Evolutionary conservation across 2,888 invertebrate species (phyloP).

Genomic region (Ischnura elegans): DNA sequence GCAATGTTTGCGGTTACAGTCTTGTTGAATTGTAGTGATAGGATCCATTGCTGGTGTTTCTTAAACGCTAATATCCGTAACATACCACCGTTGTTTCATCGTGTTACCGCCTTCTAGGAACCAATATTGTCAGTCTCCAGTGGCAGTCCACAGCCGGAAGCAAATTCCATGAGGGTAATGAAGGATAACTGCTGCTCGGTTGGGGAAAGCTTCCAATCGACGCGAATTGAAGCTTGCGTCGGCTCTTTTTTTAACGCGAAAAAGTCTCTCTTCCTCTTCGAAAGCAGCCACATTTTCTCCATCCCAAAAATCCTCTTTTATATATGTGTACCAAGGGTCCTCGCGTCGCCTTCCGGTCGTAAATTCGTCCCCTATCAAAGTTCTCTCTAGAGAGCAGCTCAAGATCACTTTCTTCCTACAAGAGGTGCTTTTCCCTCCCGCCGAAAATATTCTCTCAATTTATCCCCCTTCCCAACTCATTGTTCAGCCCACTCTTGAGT

Average conservation of each 20-base stretch:
- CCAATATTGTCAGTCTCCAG: background rate
- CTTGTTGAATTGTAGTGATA: no score
- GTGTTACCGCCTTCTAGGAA: background rate
- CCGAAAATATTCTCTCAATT: background rate
- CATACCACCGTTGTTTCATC: no score
- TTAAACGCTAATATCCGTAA: no score
- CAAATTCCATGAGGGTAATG: background rate
- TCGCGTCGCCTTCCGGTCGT: conserved; percentile 28
- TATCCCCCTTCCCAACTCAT: background rate
- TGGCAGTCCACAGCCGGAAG: background rate
- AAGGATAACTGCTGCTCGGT: background rate
- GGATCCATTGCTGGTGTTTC: no score
- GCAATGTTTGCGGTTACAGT: no score
- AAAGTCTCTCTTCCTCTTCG: background rate
- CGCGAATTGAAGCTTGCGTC: background rate
- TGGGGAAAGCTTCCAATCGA: background rate
- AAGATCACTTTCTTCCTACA: background rate
- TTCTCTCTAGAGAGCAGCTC: background rate
- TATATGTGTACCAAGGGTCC: background rate
- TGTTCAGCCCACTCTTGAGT: background rate
- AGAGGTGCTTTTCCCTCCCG: background rate
- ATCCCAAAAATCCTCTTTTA: background rate
- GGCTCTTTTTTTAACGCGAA: background rate
- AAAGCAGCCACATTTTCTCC: background rate
- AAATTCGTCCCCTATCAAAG: conserved; percentile 21